Evolutionary conservation across 1,140 invertebrate species (phyloP).

Genomic region (Microplitis demolitor): DNA sequence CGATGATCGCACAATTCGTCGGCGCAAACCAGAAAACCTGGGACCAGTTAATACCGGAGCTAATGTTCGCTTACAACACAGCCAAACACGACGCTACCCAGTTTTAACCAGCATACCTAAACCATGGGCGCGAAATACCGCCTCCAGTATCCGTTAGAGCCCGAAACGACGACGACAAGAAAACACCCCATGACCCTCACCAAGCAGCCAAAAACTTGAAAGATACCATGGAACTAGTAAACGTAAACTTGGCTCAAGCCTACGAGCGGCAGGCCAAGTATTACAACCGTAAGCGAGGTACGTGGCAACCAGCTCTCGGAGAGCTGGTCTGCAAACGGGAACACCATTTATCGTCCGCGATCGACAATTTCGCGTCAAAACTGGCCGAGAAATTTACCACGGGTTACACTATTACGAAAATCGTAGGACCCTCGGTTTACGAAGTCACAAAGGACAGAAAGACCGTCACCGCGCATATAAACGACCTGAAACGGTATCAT

Average conservation of each 20-base stretch:
- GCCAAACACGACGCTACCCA: neutral
- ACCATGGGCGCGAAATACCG: neutral
- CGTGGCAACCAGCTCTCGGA: neutral
- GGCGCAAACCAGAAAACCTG: slow-evolving; percentile 42
- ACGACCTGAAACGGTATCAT: neutral
- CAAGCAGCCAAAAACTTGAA: neutral
- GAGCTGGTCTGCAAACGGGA: neutral
- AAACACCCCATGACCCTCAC: slow-evolving; percentile 35
- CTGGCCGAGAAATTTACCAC: neutral
- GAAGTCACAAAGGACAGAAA: too few species aligned
- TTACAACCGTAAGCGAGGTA: neutral
- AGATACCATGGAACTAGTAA: neutral
- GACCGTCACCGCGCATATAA: neutral
- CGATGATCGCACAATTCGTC: slow-evolving; percentile 35
- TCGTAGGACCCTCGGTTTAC: too few species aligned
- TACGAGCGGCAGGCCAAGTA: neutral
- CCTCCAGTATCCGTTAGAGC: neutral
- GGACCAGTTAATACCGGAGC: slow-evolving; percentile 42
- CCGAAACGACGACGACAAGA: slow-evolving; percentile 37
- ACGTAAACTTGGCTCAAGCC: neutral
- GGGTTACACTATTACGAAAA: too few species aligned
- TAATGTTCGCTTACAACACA: slow-evolving; percentile 40
- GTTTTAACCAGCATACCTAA: slow-evolving; percentile 12
- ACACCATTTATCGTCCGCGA: neutral
- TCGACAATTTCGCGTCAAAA: neutral